Base-by-base conservation (phyloP, 2,888 invertebrate species). In the Congeria kusceri region DNA sequence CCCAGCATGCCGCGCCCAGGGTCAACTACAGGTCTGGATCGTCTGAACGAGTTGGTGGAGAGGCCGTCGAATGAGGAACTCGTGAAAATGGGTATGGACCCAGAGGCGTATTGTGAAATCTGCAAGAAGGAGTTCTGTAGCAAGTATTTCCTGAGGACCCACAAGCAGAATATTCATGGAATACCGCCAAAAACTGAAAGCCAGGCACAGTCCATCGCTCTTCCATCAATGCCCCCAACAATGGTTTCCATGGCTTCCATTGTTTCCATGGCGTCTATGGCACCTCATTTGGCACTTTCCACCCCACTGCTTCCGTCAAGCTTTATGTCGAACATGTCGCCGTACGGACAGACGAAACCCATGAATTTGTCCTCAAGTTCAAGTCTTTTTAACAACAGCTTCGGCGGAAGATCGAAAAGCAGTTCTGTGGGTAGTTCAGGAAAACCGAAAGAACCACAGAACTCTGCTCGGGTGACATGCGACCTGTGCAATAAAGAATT, bases 51-150 rank as follows among this genome's bases (percentile, higher is more conserved):
- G 32, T 68, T 82, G 23, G 61, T 82, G n/a, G 89, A 88, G 62
- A 86, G 86, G 74, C 89, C 88, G 27, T 85, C 87, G 27, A 84
- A 86, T 77, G 89, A 91, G n/a, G 92, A 92, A 65, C 88, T 91
- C 25, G 88, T 92, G 44, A 92, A 92, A 76, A 88, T 93, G 85
- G 93, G 93, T 59, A 93, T 93, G 83, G 93, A 93, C 72, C 93
- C 93, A n/a, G 93, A 93, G 69, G 92, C 93, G 20, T 93, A 93
- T 84, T 93, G 93, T 81, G 92, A 92, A 80, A 91, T 99, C 86
- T 99, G 99, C 94, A 98, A 98, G 94, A 98, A 98, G 94, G 98
- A 99, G 94, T 95, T 99, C 69, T 99, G 99, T 95, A 98, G 98
- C 94, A 99, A 99, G 93, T 98, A 99, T 93, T 99, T 99, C 92